Evolutionary conservation across 1,140 invertebrate species (phyloP).

Genomic region (Chelonus insularis): DNA sequence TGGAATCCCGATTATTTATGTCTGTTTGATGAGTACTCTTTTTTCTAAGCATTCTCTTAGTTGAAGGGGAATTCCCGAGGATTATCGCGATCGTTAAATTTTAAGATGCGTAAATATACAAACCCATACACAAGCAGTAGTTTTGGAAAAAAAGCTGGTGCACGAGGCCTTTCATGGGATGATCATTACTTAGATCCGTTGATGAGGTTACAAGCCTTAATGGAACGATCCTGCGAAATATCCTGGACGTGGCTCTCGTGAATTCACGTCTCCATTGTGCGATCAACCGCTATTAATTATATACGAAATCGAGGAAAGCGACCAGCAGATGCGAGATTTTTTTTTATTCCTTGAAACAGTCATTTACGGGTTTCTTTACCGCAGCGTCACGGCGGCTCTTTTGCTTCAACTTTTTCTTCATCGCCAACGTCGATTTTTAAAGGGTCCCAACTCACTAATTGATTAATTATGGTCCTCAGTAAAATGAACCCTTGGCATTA

Average conservation of each 20-base stretch:
- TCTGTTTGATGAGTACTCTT: background rate
- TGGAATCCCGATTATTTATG: background rate
- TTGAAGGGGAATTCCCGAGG: background rate
- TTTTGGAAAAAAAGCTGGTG: background rate
- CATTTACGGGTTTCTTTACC: slow-evolving; percentile 19
- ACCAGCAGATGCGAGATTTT: slow-evolving; percentile 18
- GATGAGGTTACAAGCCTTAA: slow-evolving; percentile 11
- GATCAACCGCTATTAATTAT: slow-evolving; percentile 16
- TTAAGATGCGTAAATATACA: slow-evolving; percentile 7
- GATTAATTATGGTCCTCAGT: slow-evolving; percentile 46
- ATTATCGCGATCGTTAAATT: background rate
- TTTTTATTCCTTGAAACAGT: slow-evolving; percentile 26
- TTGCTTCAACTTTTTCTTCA: slow-evolving; percentile 31
- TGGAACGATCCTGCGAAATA: slow-evolving; percentile 4
- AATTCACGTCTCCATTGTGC: slow-evolving; percentile 19
- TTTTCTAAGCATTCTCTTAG: background rate
- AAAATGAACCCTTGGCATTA: slow-evolving; percentile 12
- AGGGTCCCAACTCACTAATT: slow-evolving; percentile 44
- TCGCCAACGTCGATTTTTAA: slow-evolving; percentile 35
- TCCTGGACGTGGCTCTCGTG: background rate
- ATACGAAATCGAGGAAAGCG: slow-evolving; percentile 2
- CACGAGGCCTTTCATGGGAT: background rate
- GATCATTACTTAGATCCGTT: slow-evolving; percentile 1
- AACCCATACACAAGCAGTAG: background rate
- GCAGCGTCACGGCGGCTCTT: slow-evolving; percentile 36